Percentiles rank a stretch among this genome's conserved stretches.
Evolutionary conservation across 2,113 vertebrate species (phyloP).

Genomic region (Ctenodactylus gundi): DNA sequence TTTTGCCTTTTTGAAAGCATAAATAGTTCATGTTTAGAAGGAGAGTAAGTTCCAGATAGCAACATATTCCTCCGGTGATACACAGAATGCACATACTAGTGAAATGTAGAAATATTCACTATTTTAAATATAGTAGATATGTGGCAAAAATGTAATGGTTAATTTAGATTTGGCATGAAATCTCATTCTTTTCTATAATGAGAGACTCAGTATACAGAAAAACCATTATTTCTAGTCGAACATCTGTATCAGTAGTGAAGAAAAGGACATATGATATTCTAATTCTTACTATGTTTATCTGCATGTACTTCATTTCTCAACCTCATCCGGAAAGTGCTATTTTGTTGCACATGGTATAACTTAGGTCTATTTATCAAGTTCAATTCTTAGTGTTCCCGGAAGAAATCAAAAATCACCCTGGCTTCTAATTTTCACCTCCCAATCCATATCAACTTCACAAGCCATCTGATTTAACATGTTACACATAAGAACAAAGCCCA

Average conservation of each 20-base stretch:
- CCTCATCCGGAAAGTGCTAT: neutral
- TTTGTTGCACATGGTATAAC: neutral
- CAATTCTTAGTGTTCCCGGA: neutral
- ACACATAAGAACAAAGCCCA: neutral
- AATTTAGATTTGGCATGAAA: neutral
- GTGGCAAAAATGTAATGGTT: neutral
- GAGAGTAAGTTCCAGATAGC: neutral
- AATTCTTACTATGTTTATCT: neutral
- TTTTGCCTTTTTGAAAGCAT: neutral
- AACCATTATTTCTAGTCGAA: no score
- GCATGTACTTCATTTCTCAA: neutral
- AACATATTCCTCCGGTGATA: neutral
- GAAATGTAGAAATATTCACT: neutral
- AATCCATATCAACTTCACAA: neutral
- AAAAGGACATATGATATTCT: neutral
- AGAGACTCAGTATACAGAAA: neutral
- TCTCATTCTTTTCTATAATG: neutral
- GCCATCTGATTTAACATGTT: neutral
- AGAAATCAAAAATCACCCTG: neutral
- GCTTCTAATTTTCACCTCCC: neutral
- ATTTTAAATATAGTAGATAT: neutral
- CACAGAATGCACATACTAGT: neutral
- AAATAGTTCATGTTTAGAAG: neutral
- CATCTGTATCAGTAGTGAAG: neutral
- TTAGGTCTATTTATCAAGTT: neutral